These are phyloP conservation scores for Aphelinus certus DNA, from an alignment of 1,140 invertebrate genomes.

Conservation along the genomic window DNA sequence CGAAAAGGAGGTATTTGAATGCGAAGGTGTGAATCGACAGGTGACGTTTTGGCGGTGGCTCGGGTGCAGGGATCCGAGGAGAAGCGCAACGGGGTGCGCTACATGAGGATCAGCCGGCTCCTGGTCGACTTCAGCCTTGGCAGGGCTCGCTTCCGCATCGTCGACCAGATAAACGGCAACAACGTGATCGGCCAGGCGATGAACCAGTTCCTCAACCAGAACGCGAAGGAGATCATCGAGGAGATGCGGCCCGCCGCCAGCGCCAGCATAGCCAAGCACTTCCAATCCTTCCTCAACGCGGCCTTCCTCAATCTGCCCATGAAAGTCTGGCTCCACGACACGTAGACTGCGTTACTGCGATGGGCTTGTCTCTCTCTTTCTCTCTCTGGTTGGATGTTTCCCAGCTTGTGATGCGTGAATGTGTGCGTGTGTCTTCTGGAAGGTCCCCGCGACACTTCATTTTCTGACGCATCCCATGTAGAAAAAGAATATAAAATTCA, in stretches of 20 bases:
- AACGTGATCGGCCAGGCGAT: slow-evolving; percentile 83
- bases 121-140: slow-evolving; percentile 76
- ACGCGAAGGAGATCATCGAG: slow-evolving; percentile 83
- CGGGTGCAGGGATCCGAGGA: slow-evolving; percentile 76
- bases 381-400: too few relatives aligned
- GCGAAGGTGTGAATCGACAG: slow-evolving; percentile 55
- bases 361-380: too few relatives aligned
- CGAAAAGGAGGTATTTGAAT: too few relatives aligned
- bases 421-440: too few relatives aligned
- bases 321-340: slow-evolving; percentile 76
- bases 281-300: slow-evolving; percentile 78
- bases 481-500: too few relatives aligned
- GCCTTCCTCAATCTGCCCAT: slow-evolving; percentile 81
- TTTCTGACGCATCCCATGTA: too few relatives aligned
- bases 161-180: slow-evolving; percentile 76
- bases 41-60: slow-evolving; percentile 74
- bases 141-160: slow-evolving; percentile 75
- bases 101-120: slow-evolving; percentile 75
- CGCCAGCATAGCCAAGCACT: slow-evolving; percentile 78
- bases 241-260: slow-evolving; percentile 84
- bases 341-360: slow-evolving; percentile 36
- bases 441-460: too few relatives aligned
- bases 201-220: slow-evolving; percentile 87
- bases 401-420: too few relatives aligned
- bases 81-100: slow-evolving; percentile 68